Conservation (phyloP, 2,888 invertebrate species). For the Sturmia bella region DNA sequence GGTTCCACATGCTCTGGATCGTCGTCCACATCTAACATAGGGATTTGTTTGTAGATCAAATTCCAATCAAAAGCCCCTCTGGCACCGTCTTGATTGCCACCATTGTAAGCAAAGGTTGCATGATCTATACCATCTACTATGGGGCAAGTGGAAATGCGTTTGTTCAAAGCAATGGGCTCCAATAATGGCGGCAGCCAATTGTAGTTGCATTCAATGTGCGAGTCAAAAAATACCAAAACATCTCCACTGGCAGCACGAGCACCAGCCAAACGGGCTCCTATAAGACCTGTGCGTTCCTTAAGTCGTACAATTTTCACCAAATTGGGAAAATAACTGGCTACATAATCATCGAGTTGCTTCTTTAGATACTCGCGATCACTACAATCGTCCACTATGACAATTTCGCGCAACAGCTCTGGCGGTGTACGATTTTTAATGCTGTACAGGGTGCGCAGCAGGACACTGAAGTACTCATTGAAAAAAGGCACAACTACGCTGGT, state of each 20-base stretch:
- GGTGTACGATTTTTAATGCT: constrained; percentile 94
- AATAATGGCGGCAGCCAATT: constrained; percentile 88
- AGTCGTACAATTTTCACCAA: constrained; percentile 88
- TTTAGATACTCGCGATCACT: constrained; percentile 89
- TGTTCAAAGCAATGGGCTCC: constrained; percentile 93
- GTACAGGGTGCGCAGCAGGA: constrained; percentile 88
- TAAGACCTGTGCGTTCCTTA: constrained; percentile 89
- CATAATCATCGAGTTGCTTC: constrained; percentile 87
- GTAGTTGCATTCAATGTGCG: constrained; percentile 90
- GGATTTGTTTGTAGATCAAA: constrained; percentile 86
- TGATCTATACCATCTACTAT: constrained; percentile 84
- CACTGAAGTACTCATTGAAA: constrained; percentile 95
- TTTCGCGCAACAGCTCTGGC: constrained; percentile 89
- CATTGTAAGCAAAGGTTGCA: constrained; percentile 65
- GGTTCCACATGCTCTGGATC: constrained; percentile 73
- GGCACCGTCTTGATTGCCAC: constrained; percentile 57
- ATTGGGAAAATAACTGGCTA: constrained; percentile 85
- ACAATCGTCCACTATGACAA: constrained; percentile 92
- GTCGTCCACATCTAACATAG: constrained; percentile 82
- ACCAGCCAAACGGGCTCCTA: constrained; percentile 92
- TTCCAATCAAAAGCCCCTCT: constrained; percentile 71
- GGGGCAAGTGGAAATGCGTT: constrained; percentile 94
- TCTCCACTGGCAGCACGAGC: constrained; percentile 89
- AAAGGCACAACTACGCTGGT: constrained; percentile 95
- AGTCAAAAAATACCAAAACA: constrained; percentile 92